phyloP scores from a whole-genome alignment of 2,797 vertebrate genomes.

The Pogoniulus pusillus region DNA sequence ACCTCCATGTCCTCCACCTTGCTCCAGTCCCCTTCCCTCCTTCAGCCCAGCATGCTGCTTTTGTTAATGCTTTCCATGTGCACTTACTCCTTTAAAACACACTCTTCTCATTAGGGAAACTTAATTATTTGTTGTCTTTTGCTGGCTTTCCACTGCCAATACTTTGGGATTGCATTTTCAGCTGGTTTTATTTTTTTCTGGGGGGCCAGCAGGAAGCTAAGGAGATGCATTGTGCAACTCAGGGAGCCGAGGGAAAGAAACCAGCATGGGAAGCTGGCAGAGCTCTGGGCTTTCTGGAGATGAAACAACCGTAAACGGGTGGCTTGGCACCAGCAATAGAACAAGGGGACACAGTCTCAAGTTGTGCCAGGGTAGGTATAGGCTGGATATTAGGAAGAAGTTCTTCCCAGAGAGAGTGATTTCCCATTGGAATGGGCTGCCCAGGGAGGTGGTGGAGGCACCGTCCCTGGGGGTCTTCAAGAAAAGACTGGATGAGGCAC shows the following conservation, averaged over 20 bases:
- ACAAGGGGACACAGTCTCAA: too few relatives aligned
- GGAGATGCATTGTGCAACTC: neutral
- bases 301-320: neutral
- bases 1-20: fast-evolving
- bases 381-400: too few relatives aligned
- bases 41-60: neutral
- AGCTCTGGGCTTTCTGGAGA: neutral
- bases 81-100: neutral
- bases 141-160: neutral
- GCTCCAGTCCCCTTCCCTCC: neutral
- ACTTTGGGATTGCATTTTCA: neutral
- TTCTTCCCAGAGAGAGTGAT: too few relatives aligned
- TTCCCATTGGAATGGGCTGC: too few relatives aligned
- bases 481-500: too few relatives aligned
- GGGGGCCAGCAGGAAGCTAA: neutral
- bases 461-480: too few relatives aligned
- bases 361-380: too few relatives aligned
- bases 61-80: neutral
- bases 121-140: neutral
- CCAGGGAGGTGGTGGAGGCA: too few relatives aligned
- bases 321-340: neutral
- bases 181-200: neutral
- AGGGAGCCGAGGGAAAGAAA: neutral
- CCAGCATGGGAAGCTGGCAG: neutral
- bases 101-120: neutral